Percentiles rank a stretch among this genome's conserved stretches.
Conservation (phyloP, 92 coral and sea anemone species). For the Palythoa grandiflora region DNA sequence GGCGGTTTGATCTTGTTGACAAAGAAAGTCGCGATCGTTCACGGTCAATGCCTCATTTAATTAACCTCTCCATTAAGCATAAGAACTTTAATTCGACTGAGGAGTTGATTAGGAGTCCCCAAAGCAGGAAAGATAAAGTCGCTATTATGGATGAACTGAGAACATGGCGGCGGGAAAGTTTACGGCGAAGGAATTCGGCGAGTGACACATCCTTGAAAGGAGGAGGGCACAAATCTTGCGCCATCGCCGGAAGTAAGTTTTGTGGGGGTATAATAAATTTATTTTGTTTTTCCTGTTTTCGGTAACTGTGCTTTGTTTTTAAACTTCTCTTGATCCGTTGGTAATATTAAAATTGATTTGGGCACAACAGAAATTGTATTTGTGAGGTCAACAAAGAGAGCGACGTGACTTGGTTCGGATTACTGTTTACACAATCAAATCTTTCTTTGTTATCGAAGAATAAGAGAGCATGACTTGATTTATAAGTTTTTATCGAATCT, state of each 20-base stretch:
- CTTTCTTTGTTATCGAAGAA: neutral
- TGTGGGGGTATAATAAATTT: neutral
- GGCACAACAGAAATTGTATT: constrained; percentile 18
- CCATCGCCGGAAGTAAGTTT: constrained; percentile 52
- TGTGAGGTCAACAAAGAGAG: constrained; percentile 16
- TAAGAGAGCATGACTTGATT: constrained; percentile 8
- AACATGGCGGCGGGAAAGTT: constrained; percentile 64
- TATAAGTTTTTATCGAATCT: neutral
- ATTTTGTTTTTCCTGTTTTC: neutral
- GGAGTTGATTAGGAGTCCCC: constrained; percentile 64
- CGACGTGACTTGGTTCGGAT: constrained; percentile 24
- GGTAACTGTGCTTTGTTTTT: neutral
- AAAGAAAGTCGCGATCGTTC: constrained; percentile 52
- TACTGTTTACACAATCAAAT: neutral
- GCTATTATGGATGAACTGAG: constrained; percentile 72
- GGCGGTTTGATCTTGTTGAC: constrained; percentile 13
- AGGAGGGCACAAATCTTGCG: constrained; percentile 31
- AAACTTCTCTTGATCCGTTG: neutral
- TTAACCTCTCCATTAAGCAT: constrained; percentile 52
- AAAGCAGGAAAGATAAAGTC: constrained; percentile 63
- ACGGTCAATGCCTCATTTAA: constrained; percentile 73
- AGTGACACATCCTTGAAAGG: constrained; percentile 53
- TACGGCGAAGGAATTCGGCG: constrained; percentile 53
- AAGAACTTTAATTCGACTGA: constrained; percentile 82
- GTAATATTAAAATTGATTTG: neutral